Percentiles rank a stretch among this genome's conserved stretches.
These are phyloP conservation scores for Drosophila parabipectinata DNA, from an alignment of 1,140 invertebrate genomes.

Conservation along the genomic window DNA sequence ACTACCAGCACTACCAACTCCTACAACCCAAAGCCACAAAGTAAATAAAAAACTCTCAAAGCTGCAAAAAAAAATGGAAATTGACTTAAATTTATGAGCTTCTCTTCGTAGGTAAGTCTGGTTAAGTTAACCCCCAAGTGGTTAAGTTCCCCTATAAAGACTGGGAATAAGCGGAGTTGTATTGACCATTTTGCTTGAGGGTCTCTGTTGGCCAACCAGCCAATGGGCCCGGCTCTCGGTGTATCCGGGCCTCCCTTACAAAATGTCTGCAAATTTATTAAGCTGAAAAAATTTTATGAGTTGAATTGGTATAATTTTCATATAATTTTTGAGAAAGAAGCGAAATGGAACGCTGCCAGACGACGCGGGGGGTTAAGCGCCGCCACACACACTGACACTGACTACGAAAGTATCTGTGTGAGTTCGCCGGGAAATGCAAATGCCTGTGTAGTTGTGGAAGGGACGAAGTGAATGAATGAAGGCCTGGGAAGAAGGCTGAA, in stretches of 20 bases:
- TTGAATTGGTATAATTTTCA: slow-evolving; percentile 83
- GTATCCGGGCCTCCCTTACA: slow-evolving; percentile 39
- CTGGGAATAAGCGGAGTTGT: slow-evolving; percentile 2
- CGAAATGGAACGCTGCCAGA: slow-evolving; percentile 71
- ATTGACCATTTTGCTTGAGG: slow-evolving; percentile 43
- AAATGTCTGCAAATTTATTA: slow-evolving; percentile 82
- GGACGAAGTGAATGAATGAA: slow-evolving; percentile 27
- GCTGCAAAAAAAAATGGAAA: slow-evolving; percentile 34
- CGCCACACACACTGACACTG: slow-evolving; percentile 62
- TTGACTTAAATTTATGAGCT: slow-evolving; percentile 57
- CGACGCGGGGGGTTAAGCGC: slow-evolving; percentile 61
- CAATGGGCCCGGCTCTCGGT: slow-evolving; percentile 1
- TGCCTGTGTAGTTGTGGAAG: slow-evolving; percentile 53
- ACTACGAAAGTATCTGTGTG: slow-evolving; percentile 6
- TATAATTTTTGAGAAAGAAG: slow-evolving; percentile 79
- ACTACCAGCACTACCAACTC: too few relatives aligned
- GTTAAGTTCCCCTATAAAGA: neutral
- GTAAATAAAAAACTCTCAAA: slow-evolving; percentile 34
- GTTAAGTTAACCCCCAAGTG: slow-evolving; percentile 33
- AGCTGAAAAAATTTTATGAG: slow-evolving; percentile 82
- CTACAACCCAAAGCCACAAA: slow-evolving; percentile 11
- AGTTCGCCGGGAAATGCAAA: slow-evolving; percentile 66
- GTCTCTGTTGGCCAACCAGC: slow-evolving; percentile 3
- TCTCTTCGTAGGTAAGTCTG: slow-evolving; percentile 33
- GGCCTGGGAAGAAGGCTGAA: slow-evolving; percentile 41